Conservation (phyloP, 2,113 vertebrate species). For the Pungitius pungitius region DNA sequence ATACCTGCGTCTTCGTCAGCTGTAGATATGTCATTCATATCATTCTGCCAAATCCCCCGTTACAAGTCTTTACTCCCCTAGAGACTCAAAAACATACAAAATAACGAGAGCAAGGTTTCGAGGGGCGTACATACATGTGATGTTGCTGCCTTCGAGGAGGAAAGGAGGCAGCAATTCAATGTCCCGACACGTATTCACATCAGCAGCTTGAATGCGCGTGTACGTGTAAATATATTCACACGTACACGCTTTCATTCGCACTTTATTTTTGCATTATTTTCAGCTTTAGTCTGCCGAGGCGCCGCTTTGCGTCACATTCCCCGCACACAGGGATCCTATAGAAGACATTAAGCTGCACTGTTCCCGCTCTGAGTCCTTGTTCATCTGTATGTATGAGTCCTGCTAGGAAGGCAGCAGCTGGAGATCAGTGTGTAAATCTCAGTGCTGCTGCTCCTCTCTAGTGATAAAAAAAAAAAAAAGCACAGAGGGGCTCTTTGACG, state of each 20-base stretch:
- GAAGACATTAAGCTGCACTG: conserved; percentile 18
- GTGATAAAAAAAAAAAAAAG: conserved; percentile 20
- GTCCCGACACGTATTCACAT: background rate
- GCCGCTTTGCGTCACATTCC: background rate
- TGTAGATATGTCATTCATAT: background rate
- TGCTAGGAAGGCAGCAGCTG: conserved; percentile 31
- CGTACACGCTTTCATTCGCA: background rate
- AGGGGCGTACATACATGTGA: background rate
- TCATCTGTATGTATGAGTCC: conserved; percentile 61
- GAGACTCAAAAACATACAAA: background rate
- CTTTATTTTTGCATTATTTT: background rate
- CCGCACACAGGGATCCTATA: conserved; percentile 10
- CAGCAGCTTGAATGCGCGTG: background rate
- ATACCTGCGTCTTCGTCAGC: background rate
- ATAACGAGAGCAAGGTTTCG: background rate
- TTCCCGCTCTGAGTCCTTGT: conserved; percentile 22
- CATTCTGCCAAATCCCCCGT: background rate
- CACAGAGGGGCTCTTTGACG: conserved; percentile 53
- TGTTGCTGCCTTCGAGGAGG: background rate
- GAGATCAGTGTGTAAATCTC: conserved; percentile 58
- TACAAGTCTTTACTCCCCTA: background rate
- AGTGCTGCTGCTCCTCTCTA: conserved; percentile 53
- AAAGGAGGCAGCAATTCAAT: conserved; percentile 15
- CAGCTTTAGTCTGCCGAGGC: background rate
- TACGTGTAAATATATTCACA: background rate